Evolutionary conservation across 2,113 vertebrate genomes (phyloP).

Genomic region (Periophthalmus modestus): DNA sequence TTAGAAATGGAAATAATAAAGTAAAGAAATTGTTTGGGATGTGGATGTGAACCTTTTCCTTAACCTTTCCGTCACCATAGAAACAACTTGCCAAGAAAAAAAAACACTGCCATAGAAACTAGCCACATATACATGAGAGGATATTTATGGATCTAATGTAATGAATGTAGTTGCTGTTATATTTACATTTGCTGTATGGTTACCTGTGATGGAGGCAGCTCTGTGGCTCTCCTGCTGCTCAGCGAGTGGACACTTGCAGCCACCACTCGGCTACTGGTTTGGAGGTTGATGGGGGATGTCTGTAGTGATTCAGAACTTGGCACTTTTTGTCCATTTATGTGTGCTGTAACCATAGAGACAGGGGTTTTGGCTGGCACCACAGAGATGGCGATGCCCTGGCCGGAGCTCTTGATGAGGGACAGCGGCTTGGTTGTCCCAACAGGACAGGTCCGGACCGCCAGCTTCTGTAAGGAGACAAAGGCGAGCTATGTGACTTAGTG

Average conservation of each 20-base stretch:
- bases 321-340: conserved; percentile 81
- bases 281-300: conserved; percentile 81
- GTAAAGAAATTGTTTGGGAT: neutral
- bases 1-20: neutral
- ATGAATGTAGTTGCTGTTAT: neutral
- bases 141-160: neutral
- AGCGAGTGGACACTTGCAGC: conserved; percentile 56
- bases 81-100: too few species aligned
- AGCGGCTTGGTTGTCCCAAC: conserved; percentile 77
- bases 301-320: conserved; percentile 73
- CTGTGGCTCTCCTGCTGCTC: conserved; percentile 68
- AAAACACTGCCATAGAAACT: conserved; percentile 4
- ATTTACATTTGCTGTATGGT: neutral
- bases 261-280: conserved; percentile 66
- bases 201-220: conserved; percentile 76
- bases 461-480: conserved; percentile 70
- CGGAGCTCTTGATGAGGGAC: conserved; percentile 78
- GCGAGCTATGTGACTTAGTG: neutral
- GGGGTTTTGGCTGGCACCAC: conserved; percentile 81
- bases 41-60: neutral
- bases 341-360: conserved; percentile 85
- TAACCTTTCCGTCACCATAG: neutral
- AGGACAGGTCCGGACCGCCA: conserved; percentile 82
- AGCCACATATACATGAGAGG: neutral
- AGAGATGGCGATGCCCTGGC: conserved; percentile 80